Conservation (phyloP, 2,888 invertebrate genomes). For the Archips xylosteana region DNA sequence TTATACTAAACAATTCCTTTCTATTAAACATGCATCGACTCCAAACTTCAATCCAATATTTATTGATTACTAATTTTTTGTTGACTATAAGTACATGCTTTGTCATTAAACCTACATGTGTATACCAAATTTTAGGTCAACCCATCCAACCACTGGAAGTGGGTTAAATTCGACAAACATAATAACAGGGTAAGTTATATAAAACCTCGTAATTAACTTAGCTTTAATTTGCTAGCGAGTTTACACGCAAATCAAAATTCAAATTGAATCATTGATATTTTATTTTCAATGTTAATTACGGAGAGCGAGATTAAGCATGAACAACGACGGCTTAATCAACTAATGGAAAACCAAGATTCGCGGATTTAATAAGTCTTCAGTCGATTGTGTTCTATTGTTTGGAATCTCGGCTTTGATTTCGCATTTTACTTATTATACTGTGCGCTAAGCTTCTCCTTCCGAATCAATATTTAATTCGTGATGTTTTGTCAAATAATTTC, state of each 20-base stretch:
- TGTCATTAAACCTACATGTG: no score
- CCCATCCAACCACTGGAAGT: no score
- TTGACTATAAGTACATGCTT: no score
- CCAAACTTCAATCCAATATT: no score
- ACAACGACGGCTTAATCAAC: conserved; percentile 48
- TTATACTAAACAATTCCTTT: no score
- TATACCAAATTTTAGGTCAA: no score
- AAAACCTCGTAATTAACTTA: neutral
- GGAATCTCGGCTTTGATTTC: conserved; percentile 59
- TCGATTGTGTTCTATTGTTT: conserved; percentile 57
- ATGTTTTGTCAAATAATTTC: conserved; percentile 1
- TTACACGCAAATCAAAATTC: conserved; percentile 12
- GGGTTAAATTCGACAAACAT: no score
- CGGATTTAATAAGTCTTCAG: conserved; percentile 57
- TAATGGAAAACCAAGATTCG: conserved; percentile 54
- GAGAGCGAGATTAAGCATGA: conserved; percentile 39
- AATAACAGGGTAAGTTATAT: conserved; percentile 13
- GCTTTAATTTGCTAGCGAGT: conserved; percentile 4
- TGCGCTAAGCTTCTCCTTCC: conserved; percentile 25
- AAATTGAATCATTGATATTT: conserved; percentile 31
- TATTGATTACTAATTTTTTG: no score
- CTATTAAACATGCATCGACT: no score
- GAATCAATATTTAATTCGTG: conserved; percentile 36
- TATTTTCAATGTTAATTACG: conserved; percentile 33
- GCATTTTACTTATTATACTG: conserved; percentile 47